Evolutionary conservation across 2,888 invertebrate genomes (phyloP).

Genomic region (Spodoptera littoralis): DNA sequence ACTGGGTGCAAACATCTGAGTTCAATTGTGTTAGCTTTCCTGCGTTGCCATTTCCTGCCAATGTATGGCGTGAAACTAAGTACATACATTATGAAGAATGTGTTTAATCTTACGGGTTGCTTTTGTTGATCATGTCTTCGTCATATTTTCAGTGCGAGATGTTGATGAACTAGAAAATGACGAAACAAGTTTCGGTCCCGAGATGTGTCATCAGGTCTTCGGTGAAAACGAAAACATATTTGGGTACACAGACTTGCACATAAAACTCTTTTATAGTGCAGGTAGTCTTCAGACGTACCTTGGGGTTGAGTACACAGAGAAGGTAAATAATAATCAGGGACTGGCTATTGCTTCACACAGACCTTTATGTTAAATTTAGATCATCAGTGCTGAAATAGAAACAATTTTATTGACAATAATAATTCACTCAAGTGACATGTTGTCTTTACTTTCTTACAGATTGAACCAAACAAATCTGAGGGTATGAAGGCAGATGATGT

Average conservation of each 20-base stretch:
- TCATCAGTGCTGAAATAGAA: not conserved
- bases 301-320: conserved; percentile 92
- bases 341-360: not conserved
- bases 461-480: conserved; percentile 88
- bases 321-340: conserved; percentile 74
- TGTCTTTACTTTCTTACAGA: conserved; percentile 64
- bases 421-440: too few species aligned
- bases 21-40: conserved; percentile 1
- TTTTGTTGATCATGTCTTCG: not conserved
- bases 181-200: conserved; percentile 91
- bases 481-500: conserved; percentile 93
- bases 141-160: conserved; percentile 86
- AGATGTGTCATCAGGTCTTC: conserved; percentile 98
- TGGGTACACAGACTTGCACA: conserved; percentile 95
- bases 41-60: not conserved
- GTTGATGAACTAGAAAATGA: conserved; percentile 91
- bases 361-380: too few species aligned
- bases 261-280: conserved; percentile 94
- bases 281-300: conserved; percentile 94
- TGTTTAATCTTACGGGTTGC: not conserved
- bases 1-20: not conserved
- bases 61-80: too few species aligned
- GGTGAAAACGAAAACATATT: conserved; percentile 97
- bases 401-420: too few species aligned
- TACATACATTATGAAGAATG: not conserved